phyloP scores from a whole-genome alignment of 2,888 invertebrate genomes.

The Leucoma salicis region DNA sequence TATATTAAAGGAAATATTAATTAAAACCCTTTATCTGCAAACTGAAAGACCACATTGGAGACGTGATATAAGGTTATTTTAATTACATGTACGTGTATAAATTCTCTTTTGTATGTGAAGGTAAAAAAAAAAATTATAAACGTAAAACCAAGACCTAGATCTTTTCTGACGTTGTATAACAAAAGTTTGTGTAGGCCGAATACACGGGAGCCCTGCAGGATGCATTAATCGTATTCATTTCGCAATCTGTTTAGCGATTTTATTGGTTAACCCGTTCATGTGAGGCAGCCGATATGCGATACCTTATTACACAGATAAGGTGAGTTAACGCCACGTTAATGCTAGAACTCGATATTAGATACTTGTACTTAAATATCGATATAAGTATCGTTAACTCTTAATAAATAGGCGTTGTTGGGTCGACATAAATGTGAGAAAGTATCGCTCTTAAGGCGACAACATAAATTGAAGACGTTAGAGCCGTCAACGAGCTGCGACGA shows the following conservation, averaged over 20 bases:
- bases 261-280: conserved; percentile 26
- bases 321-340: conserved; percentile 18
- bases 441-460: too few relatives aligned
- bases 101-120: too few relatives aligned
- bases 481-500: neutral
- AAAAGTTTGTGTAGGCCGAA: too few relatives aligned
- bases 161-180: too few relatives aligned
- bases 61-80: too few relatives aligned
- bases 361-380: conserved; percentile 13
- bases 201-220: conserved; percentile 12
- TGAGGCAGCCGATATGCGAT: conserved; percentile 13
- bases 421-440: neutral
- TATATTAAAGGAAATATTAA: too few relatives aligned
- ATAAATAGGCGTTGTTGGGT: conserved; percentile 8
- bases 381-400: conserved; percentile 13
- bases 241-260: conserved; percentile 26
- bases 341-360: conserved; percentile 15
- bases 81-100: too few relatives aligned
- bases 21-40: too few relatives aligned
- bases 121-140: too few relatives aligned
- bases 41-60: too few relatives aligned
- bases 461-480: neutral
- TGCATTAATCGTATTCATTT: conserved; percentile 34
- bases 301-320: conserved; percentile 20
- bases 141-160: too few relatives aligned